Evolutionary conservation across 1,140 invertebrate genomes (phyloP).

Genomic region (Platyscapa corneri): DNA sequence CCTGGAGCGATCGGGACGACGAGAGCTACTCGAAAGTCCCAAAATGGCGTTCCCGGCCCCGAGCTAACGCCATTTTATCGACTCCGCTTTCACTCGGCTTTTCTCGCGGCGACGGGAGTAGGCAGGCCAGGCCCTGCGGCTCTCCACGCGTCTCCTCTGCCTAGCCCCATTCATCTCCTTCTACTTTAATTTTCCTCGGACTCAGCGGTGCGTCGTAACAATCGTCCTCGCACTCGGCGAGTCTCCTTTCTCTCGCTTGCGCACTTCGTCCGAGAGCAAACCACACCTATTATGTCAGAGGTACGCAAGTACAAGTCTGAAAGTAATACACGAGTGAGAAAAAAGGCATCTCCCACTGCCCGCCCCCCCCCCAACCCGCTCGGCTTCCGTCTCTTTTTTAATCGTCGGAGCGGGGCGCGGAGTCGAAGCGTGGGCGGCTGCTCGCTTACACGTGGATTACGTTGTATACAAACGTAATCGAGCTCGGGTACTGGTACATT

Average conservation of each 20-base stretch:
- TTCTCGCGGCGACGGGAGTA: neutral
- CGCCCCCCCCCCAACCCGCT: neutral
- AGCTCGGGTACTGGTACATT: no score
- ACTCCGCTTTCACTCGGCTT: neutral
- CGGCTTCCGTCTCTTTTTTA: conserved; percentile 16
- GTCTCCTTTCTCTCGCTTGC: neutral
- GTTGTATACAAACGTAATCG: neutral
- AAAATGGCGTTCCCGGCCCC: neutral
- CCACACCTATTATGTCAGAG: conserved; percentile 27
- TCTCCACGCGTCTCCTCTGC: no score
- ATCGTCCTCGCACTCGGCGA: neutral
- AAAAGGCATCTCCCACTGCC: no score
- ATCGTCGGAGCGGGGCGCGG: neutral
- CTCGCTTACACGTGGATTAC: conserved; percentile 1
- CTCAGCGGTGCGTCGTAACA: neutral
- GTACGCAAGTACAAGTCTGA: no score
- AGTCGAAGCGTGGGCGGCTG: neutral
- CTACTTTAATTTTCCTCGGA: neutral
- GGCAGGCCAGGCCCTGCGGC: neutral
- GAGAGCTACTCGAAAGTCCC: no score
- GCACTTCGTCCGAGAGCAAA: neutral
- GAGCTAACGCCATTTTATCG: no score
- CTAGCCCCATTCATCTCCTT: neutral
- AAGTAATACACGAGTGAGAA: neutral
- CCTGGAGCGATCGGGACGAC: no score